phyloP scores from a whole-genome alignment of 1,140 invertebrate species.

The Polypedilum vanderplanki region DNA sequence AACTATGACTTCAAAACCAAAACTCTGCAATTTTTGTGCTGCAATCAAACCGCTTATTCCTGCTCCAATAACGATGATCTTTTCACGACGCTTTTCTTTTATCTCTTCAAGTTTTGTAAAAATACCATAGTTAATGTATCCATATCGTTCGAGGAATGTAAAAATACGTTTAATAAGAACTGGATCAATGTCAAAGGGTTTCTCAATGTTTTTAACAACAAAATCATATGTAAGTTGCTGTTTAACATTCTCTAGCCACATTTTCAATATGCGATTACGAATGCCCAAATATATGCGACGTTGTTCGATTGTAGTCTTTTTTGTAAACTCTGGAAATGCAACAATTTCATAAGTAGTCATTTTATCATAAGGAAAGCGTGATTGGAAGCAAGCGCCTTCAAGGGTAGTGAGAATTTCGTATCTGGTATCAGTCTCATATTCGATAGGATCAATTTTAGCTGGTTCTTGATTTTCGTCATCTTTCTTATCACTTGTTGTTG shows the following conservation, averaged over 20 bases:
- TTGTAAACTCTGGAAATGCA: constrained; percentile 85
- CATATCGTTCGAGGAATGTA: constrained; percentile 90
- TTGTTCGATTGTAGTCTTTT: constrained; percentile 71
- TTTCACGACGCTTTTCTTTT: constrained; percentile 68
- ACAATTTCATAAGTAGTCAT: constrained; percentile 87
- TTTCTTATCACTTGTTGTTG: neutral
- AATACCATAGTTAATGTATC: constrained; percentile 97
- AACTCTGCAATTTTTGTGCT: constrained; percentile 88
- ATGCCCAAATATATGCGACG: constrained; percentile 83
- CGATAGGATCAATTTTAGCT: neutral
- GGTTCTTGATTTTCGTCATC: constrained; percentile 6
- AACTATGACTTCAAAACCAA: constrained; percentile 93
- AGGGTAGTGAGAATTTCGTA: neutral
- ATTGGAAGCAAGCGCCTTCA: neutral
- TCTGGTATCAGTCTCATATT: neutral
- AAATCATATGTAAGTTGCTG: constrained; percentile 80
- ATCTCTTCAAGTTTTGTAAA: constrained; percentile 79
- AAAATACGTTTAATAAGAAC: constrained; percentile 77
- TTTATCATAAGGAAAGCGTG: neutral
- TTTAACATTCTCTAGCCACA: constrained; percentile 96
- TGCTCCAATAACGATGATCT: constrained; percentile 92
- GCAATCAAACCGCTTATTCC: constrained; percentile 79
- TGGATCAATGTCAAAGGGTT: constrained; percentile 86
- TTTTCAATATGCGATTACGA: constrained; percentile 87
- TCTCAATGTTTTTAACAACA: constrained; percentile 73